Evolutionary conservation across 2,113 vertebrate species (phyloP), one percentile per base, ranked within the genome.

Genomic region (Podilymbus podiceps): DNA sequence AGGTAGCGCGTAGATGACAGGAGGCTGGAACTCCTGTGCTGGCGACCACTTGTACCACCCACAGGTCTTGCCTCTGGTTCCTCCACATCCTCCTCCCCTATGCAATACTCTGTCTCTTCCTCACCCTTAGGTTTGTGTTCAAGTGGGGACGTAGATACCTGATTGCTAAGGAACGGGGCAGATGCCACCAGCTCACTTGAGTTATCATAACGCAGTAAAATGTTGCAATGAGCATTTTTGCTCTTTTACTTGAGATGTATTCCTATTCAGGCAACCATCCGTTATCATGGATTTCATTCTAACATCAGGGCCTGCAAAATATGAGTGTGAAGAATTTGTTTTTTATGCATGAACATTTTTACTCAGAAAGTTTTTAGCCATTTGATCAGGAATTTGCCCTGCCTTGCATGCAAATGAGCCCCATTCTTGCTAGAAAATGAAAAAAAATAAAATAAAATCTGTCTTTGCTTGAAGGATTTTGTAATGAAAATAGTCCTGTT

Each of bases 381-480:
- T 89, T 93, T 55, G 35, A 58, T 93, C 18, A 60, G 81, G 88
- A 91, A 38, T 84, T 91, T 82, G 56, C n/a, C 53, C n/a, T 84
- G 74, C 47, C 62, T 95, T 85, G 56, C 69, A 88, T 81, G 69
- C 35, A 63, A 79, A 95, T 66, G 77, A 87, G 31, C 21, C 84
- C n/a, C 0, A 0, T 38, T 94, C 19, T 90, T 47, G 4, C 52
- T 64, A 56, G 62, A 25, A 85, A 84, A 93, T 38, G 19, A 33
- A n/a, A 31, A 71, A n/a, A n/a, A n/a, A n/a, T n/a, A n/a, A n/a
- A n/a, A n/a, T n/a, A 56, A 82, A 44, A 33, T n/a, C 46, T 69
- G 13, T 15, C 31, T 87, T 24, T 71, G 55, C 69, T 75, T 69
- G 58, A 76, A 92, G 44, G 67, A 21, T 47, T 85, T 76, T 6